Conservation (phyloP, 2,797 vertebrate species). For the Tinamus major region DNA sequence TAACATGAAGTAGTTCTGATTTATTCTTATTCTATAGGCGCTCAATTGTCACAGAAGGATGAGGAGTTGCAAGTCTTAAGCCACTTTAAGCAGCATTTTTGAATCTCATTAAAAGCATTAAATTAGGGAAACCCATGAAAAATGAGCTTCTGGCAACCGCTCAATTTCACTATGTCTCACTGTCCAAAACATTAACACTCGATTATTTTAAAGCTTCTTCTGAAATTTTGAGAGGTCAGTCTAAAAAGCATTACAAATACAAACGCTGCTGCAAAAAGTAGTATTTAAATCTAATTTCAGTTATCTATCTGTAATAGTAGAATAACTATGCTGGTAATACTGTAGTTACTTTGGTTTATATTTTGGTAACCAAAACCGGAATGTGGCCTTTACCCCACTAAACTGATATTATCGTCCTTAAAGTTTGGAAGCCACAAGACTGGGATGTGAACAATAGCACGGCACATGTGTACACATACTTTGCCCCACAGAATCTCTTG, state of each 20-base stretch:
- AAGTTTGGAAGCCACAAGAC: constrained; percentile 40
- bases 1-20: not conserved
- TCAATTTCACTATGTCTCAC: not conserved
- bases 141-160: not conserved
- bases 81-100: not conserved
- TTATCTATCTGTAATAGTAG: not conserved
- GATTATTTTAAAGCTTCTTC: not conserved
- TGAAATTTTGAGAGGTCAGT: not conserved
- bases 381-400: constrained; percentile 39
- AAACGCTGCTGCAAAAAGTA: not conserved
- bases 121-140: not conserved
- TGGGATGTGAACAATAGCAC: constrained; percentile 53
- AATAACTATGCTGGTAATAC: not conserved
- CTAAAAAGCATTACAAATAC: not conserved
- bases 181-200: not conserved
- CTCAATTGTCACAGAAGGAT: not conserved
- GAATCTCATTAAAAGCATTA: not conserved
- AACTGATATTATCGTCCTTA: constrained; percentile 36
- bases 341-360: constrained; percentile 29
- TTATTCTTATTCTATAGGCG: not conserved
- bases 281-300: not conserved
- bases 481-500: constrained; percentile 8
- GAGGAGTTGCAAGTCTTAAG: not conserved
- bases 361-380: constrained; percentile 43
- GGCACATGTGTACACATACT: constrained; percentile 13